Evolutionary conservation across 1,140 invertebrate species (phyloP).

Genomic region (Heliconius hermathena): DNA sequence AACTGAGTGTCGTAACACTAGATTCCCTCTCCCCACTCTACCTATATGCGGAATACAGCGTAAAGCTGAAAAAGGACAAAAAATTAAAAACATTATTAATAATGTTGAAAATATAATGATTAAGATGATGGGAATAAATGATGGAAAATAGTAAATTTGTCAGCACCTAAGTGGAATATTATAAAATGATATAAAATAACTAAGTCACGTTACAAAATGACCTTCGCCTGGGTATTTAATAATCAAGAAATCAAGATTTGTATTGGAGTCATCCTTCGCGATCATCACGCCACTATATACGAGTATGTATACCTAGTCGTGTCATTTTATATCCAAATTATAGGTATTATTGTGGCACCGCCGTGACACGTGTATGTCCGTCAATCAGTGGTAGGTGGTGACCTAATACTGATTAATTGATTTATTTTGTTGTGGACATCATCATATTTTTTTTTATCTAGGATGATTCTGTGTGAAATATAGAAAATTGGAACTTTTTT

Average conservation of each 20-base stretch:
- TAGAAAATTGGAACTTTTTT: too few relatives aligned
- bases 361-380: background rate
- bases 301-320: background rate
- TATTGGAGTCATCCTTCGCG: background rate
- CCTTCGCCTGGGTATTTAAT: constrained; percentile 1
- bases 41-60: too few relatives aligned
- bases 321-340: background rate
- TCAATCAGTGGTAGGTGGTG: too few relatives aligned
- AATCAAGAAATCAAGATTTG: constrained; percentile 3
- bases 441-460: too few relatives aligned
- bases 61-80: too few relatives aligned
- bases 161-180: background rate
- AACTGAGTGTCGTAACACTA: too few relatives aligned
- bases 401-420: background rate
- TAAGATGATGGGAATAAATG: too few relatives aligned
- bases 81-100: too few relatives aligned
- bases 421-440: background rate
- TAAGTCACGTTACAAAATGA: background rate
- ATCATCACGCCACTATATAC: background rate
- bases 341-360: background rate
- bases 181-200: background rate
- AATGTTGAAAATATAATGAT: too few relatives aligned
- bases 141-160: too few relatives aligned
- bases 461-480: too few relatives aligned
- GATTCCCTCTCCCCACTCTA: too few relatives aligned